Evolutionary conservation across 2,888 invertebrate species (phyloP).

Genomic region (Acanthosoma haemorrhoidale): DNA sequence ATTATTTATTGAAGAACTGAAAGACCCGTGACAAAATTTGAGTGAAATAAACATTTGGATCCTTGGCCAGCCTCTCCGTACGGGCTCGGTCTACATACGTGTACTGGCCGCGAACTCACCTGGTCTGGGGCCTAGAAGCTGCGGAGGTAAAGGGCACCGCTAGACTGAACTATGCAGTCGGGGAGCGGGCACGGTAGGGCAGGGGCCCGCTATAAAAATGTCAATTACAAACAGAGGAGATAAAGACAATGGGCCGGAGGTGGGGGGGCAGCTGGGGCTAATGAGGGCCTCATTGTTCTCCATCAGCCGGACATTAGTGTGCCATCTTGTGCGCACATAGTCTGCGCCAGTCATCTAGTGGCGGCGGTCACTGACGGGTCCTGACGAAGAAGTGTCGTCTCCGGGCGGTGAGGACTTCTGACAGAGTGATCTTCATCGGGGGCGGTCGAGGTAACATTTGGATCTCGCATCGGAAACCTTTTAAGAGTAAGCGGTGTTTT

Average conservation of each 20-base stretch:
- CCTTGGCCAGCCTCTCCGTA: too few species aligned
- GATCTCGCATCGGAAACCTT: too few species aligned
- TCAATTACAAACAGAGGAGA: conserved; percentile 18
- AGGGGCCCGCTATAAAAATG: conserved; percentile 19
- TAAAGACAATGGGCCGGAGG: conserved; percentile 23
- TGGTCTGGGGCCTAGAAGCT: not conserved
- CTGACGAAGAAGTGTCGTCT: too few species aligned
- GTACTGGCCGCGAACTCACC: too few species aligned
- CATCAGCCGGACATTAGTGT: not conserved
- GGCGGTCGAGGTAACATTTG: not conserved
- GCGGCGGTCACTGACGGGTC: too few species aligned
- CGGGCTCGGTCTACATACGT: too few species aligned
- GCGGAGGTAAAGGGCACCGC: not conserved
- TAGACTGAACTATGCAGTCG: not conserved
- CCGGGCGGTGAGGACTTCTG: too few species aligned
- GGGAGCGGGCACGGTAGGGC: not conserved
- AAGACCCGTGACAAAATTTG: too few species aligned
- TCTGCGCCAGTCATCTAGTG: not conserved
- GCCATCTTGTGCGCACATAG: not conserved
- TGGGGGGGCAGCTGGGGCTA: conserved; percentile 4
- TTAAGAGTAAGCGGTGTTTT: too few species aligned
- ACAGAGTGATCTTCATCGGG: too few species aligned
- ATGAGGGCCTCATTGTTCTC: conserved; percentile 23
- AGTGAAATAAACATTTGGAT: too few species aligned
- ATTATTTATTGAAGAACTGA: too few species aligned